These are phyloP conservation scores for Drosophila insularis DNA, from an alignment of 1,140 invertebrate species.

Conservation along the genomic window DNA sequence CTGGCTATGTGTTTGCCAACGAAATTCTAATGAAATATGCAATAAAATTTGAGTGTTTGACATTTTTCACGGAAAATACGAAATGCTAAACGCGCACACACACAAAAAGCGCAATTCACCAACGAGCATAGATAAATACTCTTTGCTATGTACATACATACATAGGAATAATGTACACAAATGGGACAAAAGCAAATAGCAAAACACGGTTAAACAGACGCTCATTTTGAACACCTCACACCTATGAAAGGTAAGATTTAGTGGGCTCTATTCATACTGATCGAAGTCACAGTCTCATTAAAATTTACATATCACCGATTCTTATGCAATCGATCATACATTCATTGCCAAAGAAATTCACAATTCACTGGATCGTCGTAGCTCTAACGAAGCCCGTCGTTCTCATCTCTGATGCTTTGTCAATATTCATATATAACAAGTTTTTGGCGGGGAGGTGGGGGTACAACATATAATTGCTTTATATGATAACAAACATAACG, in stretches of 20 bases:
- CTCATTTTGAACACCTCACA: no score
- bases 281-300: no score
- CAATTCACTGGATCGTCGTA: no score
- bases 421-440: constrained; percentile 7
- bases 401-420: background rate
- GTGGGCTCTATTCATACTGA: no score
- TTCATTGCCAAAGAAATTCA: no score
- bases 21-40: constrained; percentile 79
- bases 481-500: constrained; percentile 12
- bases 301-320: no score
- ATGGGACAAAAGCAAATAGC: constrained; percentile 1
- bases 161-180: constrained; percentile 8
- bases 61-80: constrained; percentile 53
- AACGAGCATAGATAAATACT: constrained; percentile 61
- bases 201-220: no score
- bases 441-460: background rate
- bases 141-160: constrained; percentile 3
- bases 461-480: constrained; percentile 9
- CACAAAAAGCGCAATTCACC: constrained; percentile 44
- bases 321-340: no score
- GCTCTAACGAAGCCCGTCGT: no score
- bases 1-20: constrained; percentile 52
- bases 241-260: no score
- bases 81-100: constrained; percentile 42
- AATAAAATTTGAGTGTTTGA: constrained; percentile 76